Evolutionary conservation across 1,140 invertebrate species (phyloP).

Genomic region (Ericerus pela): DNA sequence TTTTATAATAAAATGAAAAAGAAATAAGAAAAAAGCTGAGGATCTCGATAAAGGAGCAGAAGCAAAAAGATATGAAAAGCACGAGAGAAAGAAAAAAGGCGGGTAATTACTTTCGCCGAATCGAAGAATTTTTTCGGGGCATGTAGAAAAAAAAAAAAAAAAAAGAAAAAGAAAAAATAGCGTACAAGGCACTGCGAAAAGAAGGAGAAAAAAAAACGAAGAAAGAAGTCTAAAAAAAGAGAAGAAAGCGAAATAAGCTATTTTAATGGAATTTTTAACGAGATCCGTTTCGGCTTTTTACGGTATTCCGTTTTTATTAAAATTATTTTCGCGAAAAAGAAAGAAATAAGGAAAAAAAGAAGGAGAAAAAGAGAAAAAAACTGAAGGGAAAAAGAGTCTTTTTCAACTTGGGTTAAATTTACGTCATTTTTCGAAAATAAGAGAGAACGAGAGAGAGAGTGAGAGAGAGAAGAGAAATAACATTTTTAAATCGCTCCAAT

Average conservation of each 20-base stretch:
- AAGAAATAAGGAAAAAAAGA: no score
- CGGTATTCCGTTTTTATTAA: slow-evolving; percentile 10
- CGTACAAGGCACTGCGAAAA: background rate
- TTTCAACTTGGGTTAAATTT: no score
- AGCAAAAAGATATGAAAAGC: background rate
- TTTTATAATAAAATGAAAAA: slow-evolving; percentile 9
- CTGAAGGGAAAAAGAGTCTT: no score
- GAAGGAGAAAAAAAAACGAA: background rate
- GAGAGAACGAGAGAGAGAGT: background rate
- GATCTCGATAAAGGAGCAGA: background rate
- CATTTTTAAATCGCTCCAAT: no score
- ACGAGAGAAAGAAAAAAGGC: background rate
- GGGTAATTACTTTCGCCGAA: no score
- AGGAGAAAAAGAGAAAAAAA: no score
- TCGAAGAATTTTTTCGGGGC: background rate
- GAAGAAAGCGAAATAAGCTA: slow-evolving; percentile 6
- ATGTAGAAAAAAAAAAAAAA: background rate
- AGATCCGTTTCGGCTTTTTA: slow-evolving; percentile 7
- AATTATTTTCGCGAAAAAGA: slow-evolving; percentile 2
- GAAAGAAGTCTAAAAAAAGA: background rate
- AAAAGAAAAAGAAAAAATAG: background rate
- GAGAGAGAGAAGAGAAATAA: background rate
- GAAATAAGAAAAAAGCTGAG: background rate
- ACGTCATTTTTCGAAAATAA: background rate
- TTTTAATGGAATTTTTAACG: slow-evolving; percentile 12